Evolutionary conservation across 2,888 invertebrate species (phyloP), one percentile per base, ranked within the genome.

Genomic region (Harpagoxenus sublaevis): DNA sequence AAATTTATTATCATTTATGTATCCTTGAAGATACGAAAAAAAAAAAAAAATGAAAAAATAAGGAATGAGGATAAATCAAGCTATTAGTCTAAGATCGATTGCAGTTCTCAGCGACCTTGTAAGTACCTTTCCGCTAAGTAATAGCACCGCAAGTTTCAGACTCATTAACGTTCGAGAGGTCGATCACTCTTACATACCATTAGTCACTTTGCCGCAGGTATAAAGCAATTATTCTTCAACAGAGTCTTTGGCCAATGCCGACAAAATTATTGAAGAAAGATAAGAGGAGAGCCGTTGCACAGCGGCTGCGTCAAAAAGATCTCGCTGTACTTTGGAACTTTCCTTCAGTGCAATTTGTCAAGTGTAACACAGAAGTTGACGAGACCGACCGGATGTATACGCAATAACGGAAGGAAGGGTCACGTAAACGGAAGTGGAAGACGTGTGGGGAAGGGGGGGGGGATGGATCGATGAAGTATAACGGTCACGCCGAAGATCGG

Each of bases 341-440:
- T 68, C 78, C 82, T 87, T 66, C 66, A 31, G 82, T 73, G 83
- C 65, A 77, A 84, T 75, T 91, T 84, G 84, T 88, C 79, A 86
- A 83, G 86, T 66, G 85, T 84, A 86, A 84, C 77, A 84, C 9
- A 55, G 79, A 88, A 86, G 86, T 86, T 86, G 91, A 89, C 71
- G 87, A 79, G 75, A 18, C 51, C 75, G 77, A 86, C 84, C 51
- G 79, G 86, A 88, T 86, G 84, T 86, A 84, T 82, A 78, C 63
- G 75, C 83, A 88, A 89, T 86, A 89, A 87, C 81, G 39, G 60
- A 75, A 57, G 57, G 63, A 63, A 77, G 55, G 28, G 39, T 71
- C 23, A 65, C 63, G 74, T 35, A 66, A 77, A 77, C 79, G 86
- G 79, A 87, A 85, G 89, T 71, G 70, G 63, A 70, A 68, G 83